Conservation (phyloP, 2,113 vertebrate genomes). For the Xiphias gladius region DNA sequence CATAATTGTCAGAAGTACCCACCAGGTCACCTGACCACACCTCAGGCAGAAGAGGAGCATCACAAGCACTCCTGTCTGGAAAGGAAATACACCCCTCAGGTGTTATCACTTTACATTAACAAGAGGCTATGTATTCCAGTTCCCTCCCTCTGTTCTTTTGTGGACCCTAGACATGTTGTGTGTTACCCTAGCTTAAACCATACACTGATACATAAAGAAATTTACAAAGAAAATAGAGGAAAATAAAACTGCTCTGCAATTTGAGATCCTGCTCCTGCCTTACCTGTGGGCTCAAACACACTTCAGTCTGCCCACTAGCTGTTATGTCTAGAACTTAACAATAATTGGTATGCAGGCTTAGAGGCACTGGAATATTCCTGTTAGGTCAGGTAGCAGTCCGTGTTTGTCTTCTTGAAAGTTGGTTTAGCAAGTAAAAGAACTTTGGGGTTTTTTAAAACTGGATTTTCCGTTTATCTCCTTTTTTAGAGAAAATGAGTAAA, state of each 20-base stretch:
- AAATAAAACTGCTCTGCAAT: background rate
- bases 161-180: background rate
- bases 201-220: background rate
- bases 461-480: background rate
- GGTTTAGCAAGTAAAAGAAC: background rate
- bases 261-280: background rate
- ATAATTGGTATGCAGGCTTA: background rate
- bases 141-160: background rate
- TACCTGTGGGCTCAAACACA: background rate
- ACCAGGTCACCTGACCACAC: background rate
- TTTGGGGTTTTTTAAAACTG: background rate
- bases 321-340: background rate
- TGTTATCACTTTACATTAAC: background rate
- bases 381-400: background rate
- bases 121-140: background rate
- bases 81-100: background rate
- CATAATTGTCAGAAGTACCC: background rate
- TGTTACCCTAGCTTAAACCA: background rate
- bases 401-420: background rate
- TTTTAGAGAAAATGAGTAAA: conserved; percentile 79
- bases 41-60: background rate
- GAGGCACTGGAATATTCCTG: background rate
- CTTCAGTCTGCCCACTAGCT: background rate
- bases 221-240: background rate
- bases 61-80: background rate